Base-by-base conservation (phyloP, 1,140 invertebrate genomes). In the Ladona fulva region DNA sequence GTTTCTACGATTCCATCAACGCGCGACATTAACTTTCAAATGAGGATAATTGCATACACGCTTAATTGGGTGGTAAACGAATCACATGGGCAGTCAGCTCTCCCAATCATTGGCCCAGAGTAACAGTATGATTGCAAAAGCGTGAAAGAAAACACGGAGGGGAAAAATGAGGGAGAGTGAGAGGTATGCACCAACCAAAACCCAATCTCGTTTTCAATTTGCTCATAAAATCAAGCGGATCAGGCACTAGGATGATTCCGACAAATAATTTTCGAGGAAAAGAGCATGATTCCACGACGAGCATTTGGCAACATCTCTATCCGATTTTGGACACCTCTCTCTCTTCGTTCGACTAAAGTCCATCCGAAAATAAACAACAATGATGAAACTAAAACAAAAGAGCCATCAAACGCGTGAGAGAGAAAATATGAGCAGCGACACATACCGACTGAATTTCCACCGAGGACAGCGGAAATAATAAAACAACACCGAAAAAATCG, bases 191-290 rank as follows among this genome's bases (percentile, higher is more conserved):
- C 44, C 14, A 12, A 22, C 52, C 52, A 66, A 22, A 66, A 66
- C 52, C n/a, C 52, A 66, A 66, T 66, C 52, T 66, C 52, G 52
- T 66, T 66, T 66, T 66, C 52, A 66, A 66, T 66, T 66, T 66
- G 52, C 52, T 66, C 52, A 66, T 66, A 66, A 66, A 66, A 66
- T 66, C 52, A 66, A 66, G 52, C 52, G n/a, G 52, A 66, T 66
- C 52, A 66, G 3, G 52, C 5, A 66, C 52, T 66, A 66, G 52
- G 52, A 66, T 12, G n/a, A 66, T 66, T 66, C 52, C n/a, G 52
- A 66, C 52, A 66, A 66, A 66, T 66, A 66, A 66, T 66, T 66
- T 66, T 66, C 52, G 52, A 22, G 3, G 52, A 12, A 66, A 66
- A 66, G 16, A 66, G n/a, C 52, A 66, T 66, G 52, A 66, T 66